Evolutionary conservation across 2,113 vertebrate genomes (phyloP).

Genomic region (Falco punctatus): DNA sequence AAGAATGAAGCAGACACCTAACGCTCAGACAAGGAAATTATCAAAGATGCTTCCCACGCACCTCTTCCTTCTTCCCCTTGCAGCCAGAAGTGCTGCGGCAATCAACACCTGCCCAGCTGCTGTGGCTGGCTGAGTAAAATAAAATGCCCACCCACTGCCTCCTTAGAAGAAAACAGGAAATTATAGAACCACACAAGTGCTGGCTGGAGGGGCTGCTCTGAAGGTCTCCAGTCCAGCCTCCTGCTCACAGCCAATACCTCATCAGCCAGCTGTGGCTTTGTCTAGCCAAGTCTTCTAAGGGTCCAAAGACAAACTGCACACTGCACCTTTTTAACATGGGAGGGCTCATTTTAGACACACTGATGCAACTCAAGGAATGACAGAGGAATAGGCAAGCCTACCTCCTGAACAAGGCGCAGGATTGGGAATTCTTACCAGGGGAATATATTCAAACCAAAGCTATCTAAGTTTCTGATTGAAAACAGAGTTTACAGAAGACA

Average conservation of each 20-base stretch:
- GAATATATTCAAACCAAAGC: not conserved
- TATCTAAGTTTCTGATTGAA: not conserved
- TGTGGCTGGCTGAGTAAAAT: not conserved
- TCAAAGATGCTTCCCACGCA: not conserved
- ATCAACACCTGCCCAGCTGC: constrained; percentile 11
- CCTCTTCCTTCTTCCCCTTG: not conserved
- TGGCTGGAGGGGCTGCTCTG: not conserved
- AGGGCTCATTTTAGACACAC: not conserved
- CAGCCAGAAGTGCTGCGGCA: constrained; percentile 8
- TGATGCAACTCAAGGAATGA: not conserved
- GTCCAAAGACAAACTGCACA: not conserved
- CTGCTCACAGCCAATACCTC: not conserved
- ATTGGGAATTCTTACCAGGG: not conserved
- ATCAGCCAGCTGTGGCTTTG: not conserved
- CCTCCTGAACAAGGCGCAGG: not conserved
- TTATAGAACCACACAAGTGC: not conserved
- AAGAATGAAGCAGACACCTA: not conserved
- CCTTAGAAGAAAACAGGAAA: not conserved
- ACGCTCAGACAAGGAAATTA: not conserved
- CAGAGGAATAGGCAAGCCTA: not conserved
- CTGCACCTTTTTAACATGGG: accelerated
- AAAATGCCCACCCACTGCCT: not conserved
- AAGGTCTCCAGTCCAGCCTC: not conserved
- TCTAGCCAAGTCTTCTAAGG: not conserved
- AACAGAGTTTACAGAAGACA: not conserved